Base-by-base conservation (phyloP, 2,797 vertebrate species). In the Syngnathus rostellatus region DNA sequence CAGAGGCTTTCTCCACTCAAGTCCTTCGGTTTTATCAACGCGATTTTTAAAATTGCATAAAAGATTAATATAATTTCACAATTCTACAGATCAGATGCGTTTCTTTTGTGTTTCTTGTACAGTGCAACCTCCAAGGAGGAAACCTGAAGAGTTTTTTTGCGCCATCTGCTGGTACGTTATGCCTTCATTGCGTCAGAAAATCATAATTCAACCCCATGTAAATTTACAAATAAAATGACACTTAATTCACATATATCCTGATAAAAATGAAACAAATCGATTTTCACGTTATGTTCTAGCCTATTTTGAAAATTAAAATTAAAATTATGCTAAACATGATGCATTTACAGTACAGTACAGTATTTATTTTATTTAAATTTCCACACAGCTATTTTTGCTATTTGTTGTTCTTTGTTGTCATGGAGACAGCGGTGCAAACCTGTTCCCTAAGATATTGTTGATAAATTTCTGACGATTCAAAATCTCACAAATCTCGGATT, bases 361-460 rank as follows among this genome's bases (percentile, higher is more conserved):
- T 31, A 31, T 31, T 31, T 31, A 31, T 31, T 31, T 31, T 31
- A 31, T 31, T 31, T 31, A 31, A 31, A 31, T 31, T 31, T 43
- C 19, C 8, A 11, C 5, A 8, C 11, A 39, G 23, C 23, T 40
- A 9, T 45, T 19, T 58, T 46, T 38, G 45, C 4, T 66, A 31
- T 43, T 21, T 65, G 8, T 45, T 53, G 21, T 65, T 41, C 31
- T 38, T 12, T 39, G 55, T 63, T 75, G 62, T 31, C 50, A 12
- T 72, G 69, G 57, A 54, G 78, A 79, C 66, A 74, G 46, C 78
- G 91, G 92, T 3, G 91, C 91, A 0, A 91, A 89, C 84, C 71
- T 78, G 71, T 93, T 92, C 84, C 91, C 91, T 43, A 85, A 91
- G 71, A 31, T 31, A 31, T 31, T 31, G 31, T 31, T 53, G 77